Percentiles rank a stretch among this genome's conserved stretches.
Conservation (phyloP, 1,140 invertebrate genomes). For the Hesperophylax magnus region DNA sequence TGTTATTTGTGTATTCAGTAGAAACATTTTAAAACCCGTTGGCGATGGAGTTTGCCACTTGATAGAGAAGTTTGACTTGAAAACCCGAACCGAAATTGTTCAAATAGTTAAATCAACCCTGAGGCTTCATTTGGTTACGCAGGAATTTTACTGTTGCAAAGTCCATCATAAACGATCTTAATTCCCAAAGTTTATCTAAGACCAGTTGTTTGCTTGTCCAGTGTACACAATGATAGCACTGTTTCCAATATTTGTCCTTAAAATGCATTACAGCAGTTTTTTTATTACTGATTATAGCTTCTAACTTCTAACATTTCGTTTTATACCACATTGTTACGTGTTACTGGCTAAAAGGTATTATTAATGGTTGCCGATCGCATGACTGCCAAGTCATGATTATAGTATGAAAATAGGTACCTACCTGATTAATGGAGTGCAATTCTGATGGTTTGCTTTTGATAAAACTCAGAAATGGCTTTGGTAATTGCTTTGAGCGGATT, state of each 20-base stretch:
- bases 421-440: neutral
- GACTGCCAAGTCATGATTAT: neutral
- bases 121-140: neutral
- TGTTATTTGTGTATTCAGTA: no score
- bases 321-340: neutral
- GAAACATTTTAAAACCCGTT: no score
- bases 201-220: no score
- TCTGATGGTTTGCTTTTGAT: constrained; percentile 13
- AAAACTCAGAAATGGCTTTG: neutral
- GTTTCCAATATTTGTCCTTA: no score
- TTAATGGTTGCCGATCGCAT: constrained; percentile 1
- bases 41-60: no score
- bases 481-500: no score
- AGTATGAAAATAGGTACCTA: neutral
- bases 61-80: neutral
- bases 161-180: no score
- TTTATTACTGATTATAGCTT: no score
- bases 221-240: no score
- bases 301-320: no score
- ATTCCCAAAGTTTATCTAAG: no score
- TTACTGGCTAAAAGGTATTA: neutral
- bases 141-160: neutral
- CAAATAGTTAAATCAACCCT: constrained; percentile 10
- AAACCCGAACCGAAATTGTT: constrained; percentile 7
- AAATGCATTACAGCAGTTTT: no score